Percentiles rank a stretch among this genome's conserved stretches.
phyloP scores from a whole-genome alignment of 1,140 invertebrate genomes.

The Drosophila pseudoananassae region DNA sequence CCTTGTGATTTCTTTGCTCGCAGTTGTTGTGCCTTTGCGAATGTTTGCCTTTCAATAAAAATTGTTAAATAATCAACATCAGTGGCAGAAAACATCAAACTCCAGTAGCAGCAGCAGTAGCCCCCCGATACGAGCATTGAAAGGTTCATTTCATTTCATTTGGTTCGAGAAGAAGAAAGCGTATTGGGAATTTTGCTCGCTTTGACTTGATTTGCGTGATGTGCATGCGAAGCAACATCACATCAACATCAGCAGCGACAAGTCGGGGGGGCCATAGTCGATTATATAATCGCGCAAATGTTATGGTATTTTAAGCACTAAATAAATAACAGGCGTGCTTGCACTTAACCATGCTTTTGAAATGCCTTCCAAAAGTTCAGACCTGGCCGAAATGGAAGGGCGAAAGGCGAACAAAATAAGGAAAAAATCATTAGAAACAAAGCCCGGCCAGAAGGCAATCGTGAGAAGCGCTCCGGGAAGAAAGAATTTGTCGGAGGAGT shows the following conservation, averaged over 20 bases:
- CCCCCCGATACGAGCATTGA: constrained; percentile 52
- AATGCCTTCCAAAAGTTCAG: constrained; percentile 63
- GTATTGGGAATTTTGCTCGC: constrained; percentile 64
- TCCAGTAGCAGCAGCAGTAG: constrained; percentile 14
- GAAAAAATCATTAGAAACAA: constrained; percentile 19
- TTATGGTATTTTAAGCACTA: constrained; percentile 80
- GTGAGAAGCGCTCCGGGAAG: constrained; percentile 16
- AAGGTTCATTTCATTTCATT: constrained; percentile 65
- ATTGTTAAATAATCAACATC: constrained; percentile 74
- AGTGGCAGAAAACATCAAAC: constrained; percentile 39
- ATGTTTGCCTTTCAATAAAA: constrained; percentile 78
- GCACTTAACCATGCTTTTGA: constrained; percentile 40
- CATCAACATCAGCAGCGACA: constrained; percentile 36
- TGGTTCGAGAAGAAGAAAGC: constrained; percentile 64
- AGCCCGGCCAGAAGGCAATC: constrained; percentile 17
- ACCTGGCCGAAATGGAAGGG: constrained; percentile 56
- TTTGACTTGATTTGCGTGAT: constrained; percentile 78
- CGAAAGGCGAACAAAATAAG: constrained; percentile 42
- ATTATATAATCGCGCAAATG: constrained; percentile 75
- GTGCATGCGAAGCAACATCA: constrained; percentile 60
- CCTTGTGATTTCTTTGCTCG: constrained; percentile 57
- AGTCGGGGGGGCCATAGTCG: constrained; percentile 7
- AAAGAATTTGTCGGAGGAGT: constrained; percentile 16
- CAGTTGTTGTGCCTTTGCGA: constrained; percentile 56
- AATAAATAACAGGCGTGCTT: constrained; percentile 71